These are phyloP conservation scores for Lamellibrachia columna DNA, from an alignment of 2,888 invertebrate species.

Conservation along the genomic window DNA sequence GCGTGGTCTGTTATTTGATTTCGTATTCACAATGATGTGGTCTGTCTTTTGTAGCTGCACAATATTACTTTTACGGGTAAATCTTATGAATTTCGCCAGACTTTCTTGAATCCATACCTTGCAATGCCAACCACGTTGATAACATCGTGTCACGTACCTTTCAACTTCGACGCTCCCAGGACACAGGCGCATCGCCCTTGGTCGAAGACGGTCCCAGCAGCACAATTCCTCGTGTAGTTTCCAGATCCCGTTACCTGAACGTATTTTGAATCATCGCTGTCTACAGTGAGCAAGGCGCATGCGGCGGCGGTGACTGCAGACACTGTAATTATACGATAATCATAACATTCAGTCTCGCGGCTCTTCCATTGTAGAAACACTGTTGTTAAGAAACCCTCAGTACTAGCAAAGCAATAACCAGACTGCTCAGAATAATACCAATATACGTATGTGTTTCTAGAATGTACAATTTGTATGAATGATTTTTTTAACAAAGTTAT, in stretches of 20 bases:
- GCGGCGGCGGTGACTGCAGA: neutral
- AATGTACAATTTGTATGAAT: too few species aligned
- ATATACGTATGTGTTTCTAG: too few species aligned
- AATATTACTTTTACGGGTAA: too few species aligned
- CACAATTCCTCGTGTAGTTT: neutral
- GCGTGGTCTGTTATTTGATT: too few species aligned
- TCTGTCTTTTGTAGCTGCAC: too few species aligned
- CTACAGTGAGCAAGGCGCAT: neutral
- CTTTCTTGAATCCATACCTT: too few species aligned
- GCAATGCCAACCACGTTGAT: neutral
- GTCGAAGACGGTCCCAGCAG: slow-evolving; percentile 17
- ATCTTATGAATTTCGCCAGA: too few species aligned
- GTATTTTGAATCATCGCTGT: slow-evolving; percentile 5
- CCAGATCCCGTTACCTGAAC: neutral
- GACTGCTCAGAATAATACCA: too few species aligned
- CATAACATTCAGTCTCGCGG: neutral
- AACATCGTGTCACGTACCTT: neutral
- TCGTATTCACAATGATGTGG: too few species aligned
- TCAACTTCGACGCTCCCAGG: neutral
- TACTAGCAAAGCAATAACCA: too few species aligned
- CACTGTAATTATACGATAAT: neutral
- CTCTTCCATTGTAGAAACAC: neutral
- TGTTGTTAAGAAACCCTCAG: neutral
- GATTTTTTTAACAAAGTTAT: too few species aligned
- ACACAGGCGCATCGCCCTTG: slow-evolving; percentile 16